Evolutionary conservation across 1,140 invertebrate genomes (phyloP), one percentile per base, ranked within the genome.

Genomic region (Cotesia chilonis): DNA sequence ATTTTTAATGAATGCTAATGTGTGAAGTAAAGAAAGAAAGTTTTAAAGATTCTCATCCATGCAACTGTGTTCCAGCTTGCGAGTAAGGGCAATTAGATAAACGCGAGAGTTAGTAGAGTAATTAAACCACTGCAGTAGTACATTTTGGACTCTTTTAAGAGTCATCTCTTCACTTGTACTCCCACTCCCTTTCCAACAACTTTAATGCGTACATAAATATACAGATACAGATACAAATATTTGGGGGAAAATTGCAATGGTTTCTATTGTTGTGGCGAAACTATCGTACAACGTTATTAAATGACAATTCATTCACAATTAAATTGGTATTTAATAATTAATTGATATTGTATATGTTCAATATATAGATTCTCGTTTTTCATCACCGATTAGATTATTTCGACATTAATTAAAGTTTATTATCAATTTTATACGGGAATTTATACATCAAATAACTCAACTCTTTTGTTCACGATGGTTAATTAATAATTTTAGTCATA

Each of bases 41-140:
- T 10, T 37, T 60, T n/a, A 17, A 41, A 61, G 14, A 10, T 17
- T n/a, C 37, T 37, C 60, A 63, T 60, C 10, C 59, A n/a, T 55
- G 57, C 36, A 10, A 69, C 55, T 69, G 59, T 70, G 6, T 47
- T 47, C 41, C 41, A 47, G 41, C 41, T 41, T 35, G 6, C 9
- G 20, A 70, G 59, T 64, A 51, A 54, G 69, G 59, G 41, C 69
- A 70, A 70, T 70, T 70, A 70, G 41, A 47, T n/a, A 60, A 17
- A 61, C 60, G 60, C 59, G 60, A 70, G 69, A 70, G 63, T 36
- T 37, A n/a, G 12, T 10, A 41, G 69, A 41, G 69, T 64, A 70
- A 70, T 70, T 70, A 70, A 70, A 70, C 14, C 59, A 54, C 69
- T 64, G 69, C 60, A 51, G 36, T 17, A 61, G n/a, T 67, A 41